phyloP scores from a whole-genome alignment of 2,113 vertebrate genomes.

The Plecotus auritus region DNA sequence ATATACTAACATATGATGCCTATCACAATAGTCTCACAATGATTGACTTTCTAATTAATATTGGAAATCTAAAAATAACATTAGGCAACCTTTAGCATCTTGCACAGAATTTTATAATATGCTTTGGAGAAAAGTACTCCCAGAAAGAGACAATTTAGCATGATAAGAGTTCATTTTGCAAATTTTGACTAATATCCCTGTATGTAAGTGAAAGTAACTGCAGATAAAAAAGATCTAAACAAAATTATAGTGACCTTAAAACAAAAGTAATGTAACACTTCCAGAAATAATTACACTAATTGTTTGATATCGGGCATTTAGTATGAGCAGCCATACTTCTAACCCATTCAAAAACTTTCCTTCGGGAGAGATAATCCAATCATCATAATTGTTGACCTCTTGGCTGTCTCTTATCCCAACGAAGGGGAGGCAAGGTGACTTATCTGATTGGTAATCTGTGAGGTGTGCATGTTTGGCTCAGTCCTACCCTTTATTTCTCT shows the following conservation, averaged over 20 bases:
- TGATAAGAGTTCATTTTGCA: background rate
- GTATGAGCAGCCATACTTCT: background rate
- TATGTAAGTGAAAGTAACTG: background rate
- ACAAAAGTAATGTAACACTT: background rate
- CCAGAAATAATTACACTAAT: background rate
- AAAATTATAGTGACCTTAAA: background rate
- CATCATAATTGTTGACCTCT: background rate
- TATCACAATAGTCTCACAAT: background rate
- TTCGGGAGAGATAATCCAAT: background rate
- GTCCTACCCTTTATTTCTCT: background rate
- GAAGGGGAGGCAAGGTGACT: background rate
- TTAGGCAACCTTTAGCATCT: background rate
- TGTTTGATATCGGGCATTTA: background rate
- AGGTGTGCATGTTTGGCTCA: background rate
- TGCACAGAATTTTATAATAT: background rate
- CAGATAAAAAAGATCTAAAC: background rate
- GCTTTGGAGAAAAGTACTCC: background rate
- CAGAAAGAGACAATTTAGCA: background rate
- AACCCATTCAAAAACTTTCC: background rate
- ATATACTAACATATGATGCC: background rate
- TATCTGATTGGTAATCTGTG: background rate
- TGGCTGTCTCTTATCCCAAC: background rate
- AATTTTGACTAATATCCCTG: background rate
- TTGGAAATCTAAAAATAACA: background rate
- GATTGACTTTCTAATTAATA: background rate